A percentile compares a stretch with the other conserved stretches of the same genome.
phyloP scores from a whole-genome alignment of 2,113 vertebrate species.

The Proterorhinus semilunaris region DNA sequence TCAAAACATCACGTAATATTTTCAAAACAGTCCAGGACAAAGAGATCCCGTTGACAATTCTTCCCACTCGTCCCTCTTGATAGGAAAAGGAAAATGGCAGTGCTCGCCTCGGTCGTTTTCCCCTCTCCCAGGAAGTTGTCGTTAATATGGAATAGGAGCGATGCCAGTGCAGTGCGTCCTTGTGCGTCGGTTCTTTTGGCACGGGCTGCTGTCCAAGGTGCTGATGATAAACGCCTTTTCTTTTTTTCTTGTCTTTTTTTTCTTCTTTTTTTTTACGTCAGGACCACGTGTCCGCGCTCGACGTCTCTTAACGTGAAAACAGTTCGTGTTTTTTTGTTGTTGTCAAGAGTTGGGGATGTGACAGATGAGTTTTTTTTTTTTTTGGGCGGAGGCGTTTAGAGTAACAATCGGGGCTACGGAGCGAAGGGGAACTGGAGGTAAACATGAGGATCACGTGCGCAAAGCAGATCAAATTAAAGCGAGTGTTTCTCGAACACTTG shows the following conservation, averaged over 20 bases:
- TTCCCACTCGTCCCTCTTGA: not conserved
- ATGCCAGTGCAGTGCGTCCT: slow-evolving; percentile 24
- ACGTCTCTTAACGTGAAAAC: slow-evolving; percentile 11
- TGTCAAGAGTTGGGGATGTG: too few relatives aligned
- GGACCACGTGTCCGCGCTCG: slow-evolving; percentile 51
- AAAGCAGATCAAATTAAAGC: too few relatives aligned
- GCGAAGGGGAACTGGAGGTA: too few relatives aligned
- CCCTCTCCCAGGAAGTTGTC: not conserved
- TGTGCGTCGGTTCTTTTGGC: slow-evolving; percentile 25
- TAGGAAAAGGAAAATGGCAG: not conserved
- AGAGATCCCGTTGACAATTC: not conserved
- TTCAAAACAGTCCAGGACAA: not conserved
- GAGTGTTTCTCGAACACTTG: too few relatives aligned
- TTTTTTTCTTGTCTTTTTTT: too few relatives aligned
- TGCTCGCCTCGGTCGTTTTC: not conserved
- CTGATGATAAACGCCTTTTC: slow-evolving; percentile 52
- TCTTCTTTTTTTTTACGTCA: slow-evolving; percentile 29
- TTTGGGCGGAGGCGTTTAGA: too few relatives aligned
- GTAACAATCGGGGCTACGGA: too few relatives aligned
- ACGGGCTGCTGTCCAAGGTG: slow-evolving; percentile 66
- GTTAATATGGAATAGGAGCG: not conserved
- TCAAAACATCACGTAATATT: not conserved
- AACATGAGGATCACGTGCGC: too few relatives aligned
- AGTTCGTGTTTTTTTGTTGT: not conserved
- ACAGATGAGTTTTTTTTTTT: too few relatives aligned